Evolutionary conservation across 2,113 vertebrate genomes (phyloP), one percentile per base, ranked within the genome.

Genomic region (Romanogobio albipinnatus): DNA sequence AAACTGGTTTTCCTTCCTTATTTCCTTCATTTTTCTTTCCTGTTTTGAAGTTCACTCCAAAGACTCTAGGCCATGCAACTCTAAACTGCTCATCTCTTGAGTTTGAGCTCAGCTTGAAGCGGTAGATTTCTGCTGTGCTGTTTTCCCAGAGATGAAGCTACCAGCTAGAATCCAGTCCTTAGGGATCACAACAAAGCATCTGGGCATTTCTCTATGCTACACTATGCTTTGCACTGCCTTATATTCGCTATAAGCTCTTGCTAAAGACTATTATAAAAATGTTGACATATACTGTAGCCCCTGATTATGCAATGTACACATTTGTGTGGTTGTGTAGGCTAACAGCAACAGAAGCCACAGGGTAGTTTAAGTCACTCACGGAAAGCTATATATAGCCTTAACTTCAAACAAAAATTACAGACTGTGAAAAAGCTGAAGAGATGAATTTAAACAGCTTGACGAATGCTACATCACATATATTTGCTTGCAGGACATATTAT

Each of bases 1-100:
- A 68, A 70, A 59, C 45, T 45, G 13, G 14, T 78, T 17, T 77
- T 15, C 17, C 56, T 73, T 58, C 2, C 17, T 81, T 49, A 13
- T 26, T 58, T 47, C 39, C 59, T 45, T 76, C 0, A 9, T 51
- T 82, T 51, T 26, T 53, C 19, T 24, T 73, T 53, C 47, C 59
- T 51, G 56, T 84, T 76, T 68, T 58, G 26, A 84, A 78, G 75
- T 70, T 39, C 59, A 66, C 33, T 78, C 24, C 47, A 36, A 78
- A 59, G 29, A 26, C 19, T 62, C 9, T 33, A 66, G 78, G 8
- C 61, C 17, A 19, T 33, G 4, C 43, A 51, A 17, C 17, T 64
- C 61, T 66, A 45, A 68, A 81, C 24, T 14, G 17, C 61, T 51
- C 15, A 45, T 17, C 43, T 51, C 19, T 39, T 51, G 10, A 82